Evolutionary conservation across 2,113 vertebrate species (phyloP), one percentile per base, ranked within the genome.

Genomic region (Sceloporus tristichus): DNA sequence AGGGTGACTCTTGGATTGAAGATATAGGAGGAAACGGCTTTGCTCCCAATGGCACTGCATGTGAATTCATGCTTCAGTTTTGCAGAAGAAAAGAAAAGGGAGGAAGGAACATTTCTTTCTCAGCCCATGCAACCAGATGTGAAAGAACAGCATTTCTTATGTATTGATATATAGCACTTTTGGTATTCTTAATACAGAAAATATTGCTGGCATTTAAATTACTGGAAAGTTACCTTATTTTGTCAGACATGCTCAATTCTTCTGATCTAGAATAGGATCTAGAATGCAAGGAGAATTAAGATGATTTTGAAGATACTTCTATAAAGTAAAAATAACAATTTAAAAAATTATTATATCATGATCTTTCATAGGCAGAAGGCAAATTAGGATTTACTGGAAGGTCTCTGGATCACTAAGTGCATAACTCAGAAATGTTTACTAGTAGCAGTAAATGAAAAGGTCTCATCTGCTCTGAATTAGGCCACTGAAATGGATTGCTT

Each of bases 261-360:
- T 86, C 84, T 5, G 88, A 82, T 82, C 78, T 77, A 23, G 84
- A 75, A 54, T 68, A 85, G 38, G 87, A 84, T 19, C 74, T 84
- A 29, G 25, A 85, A 78, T n/a, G 18, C 40, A 85, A 89, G 13
- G 3, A n/a, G 62, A 42, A 42, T 56, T 10, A 77, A 77, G 29
- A 70, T 65, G 3, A 84, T 19, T 84, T n/a, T 40, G 76, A 54
- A 68, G 13, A 1, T 0, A 68, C 0, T 10, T n/a, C 65, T 62
- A 56, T 18, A n/a, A 56, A 77, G 34, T 18, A 54, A 25, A 78
- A 29, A 71, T 25, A 8, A 29, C 1, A 71, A 11, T 62, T 4
- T 19, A 2, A 9, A 9, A 62, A 62, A 16, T 65, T 65, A 65
- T 65, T 7, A 65, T 4, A 65, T 21, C 18, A 9, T 7, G 23